A percentile compares a stretch with the other conserved stretches of the same genome.
phyloP scores from a whole-genome alignment of 1,140 invertebrate genomes.

The Adoxophyes honmai region DNA sequence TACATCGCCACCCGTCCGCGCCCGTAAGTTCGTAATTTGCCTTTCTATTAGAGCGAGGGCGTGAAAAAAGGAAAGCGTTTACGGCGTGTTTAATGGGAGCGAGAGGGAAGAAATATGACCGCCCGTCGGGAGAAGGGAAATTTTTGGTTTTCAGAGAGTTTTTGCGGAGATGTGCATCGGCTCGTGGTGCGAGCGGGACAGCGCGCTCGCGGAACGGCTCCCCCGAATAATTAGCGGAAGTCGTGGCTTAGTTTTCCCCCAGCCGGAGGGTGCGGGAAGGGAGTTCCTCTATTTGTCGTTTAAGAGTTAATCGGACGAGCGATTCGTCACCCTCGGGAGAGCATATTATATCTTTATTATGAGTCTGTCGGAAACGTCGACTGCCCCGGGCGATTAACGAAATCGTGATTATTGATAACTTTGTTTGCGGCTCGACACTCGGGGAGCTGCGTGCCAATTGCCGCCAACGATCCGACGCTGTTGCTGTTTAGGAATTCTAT shows the following conservation, averaged over 20 bases:
- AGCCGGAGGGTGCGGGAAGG: slow-evolving; percentile 54
- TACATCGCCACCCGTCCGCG: slow-evolving; percentile 74
- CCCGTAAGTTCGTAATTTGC: slow-evolving; percentile 76
- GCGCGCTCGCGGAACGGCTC: slow-evolving; percentile 57
- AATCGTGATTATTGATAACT: slow-evolving; percentile 71
- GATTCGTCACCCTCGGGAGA: slow-evolving; percentile 71
- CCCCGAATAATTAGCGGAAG: slow-evolving; percentile 73
- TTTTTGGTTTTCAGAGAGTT: slow-evolving; percentile 74
- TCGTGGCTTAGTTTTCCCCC: slow-evolving; percentile 73
- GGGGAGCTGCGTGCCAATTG: slow-evolving; percentile 11
- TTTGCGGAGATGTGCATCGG: slow-evolving; percentile 72
- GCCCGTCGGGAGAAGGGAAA: slow-evolving; percentile 70
- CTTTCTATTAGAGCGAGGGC: slow-evolving; percentile 77
- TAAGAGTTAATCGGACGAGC: slow-evolving; percentile 74
- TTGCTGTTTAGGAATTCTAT: too few species aligned
- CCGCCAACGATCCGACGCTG: too few species aligned
- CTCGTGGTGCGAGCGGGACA: slow-evolving; percentile 60
- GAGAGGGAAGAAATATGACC: slow-evolving; percentile 76
- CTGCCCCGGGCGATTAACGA: slow-evolving; percentile 56
- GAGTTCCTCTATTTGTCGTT: slow-evolving; percentile 75
- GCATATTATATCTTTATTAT: slow-evolving; percentile 75
- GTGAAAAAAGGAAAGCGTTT: slow-evolving; percentile 78
- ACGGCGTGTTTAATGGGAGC: slow-evolving; percentile 75
- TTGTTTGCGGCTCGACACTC: slow-evolving; percentile 36
- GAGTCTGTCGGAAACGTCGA: slow-evolving; percentile 41